A percentile compares a stretch with the other conserved stretches of the same genome.
Evolutionary conservation across 2,797 vertebrate genomes (phyloP).

Genomic region (Megalops cyprinoides): DNA sequence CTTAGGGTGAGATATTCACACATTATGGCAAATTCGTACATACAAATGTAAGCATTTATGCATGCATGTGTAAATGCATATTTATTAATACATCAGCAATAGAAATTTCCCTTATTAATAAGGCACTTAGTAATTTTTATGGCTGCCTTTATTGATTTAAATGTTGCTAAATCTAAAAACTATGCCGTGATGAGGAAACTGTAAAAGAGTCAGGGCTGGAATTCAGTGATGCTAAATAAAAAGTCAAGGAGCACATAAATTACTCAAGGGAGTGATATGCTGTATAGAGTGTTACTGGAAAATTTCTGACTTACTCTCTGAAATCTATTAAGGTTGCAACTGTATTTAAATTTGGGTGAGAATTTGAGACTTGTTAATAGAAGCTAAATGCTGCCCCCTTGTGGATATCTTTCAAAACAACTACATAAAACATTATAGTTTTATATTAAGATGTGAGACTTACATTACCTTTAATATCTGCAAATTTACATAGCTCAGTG

Average conservation of each 20-base stretch:
- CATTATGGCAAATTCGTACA: neutral
- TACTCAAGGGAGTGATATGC: neutral
- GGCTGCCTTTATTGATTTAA: too few species aligned
- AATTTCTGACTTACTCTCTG: neutral
- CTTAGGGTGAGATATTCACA: neutral
- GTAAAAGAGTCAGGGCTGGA: neutral
- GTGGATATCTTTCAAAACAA: conserved; percentile 48
- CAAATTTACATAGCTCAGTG: too few species aligned
- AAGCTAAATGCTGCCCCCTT: conserved; percentile 75
- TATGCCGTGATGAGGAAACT: conserved; percentile 5
- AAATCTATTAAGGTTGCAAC: neutral
- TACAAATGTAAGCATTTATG: neutral
- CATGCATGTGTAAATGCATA: neutral
- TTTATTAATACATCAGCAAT: neutral
- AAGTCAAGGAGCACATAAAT: neutral
- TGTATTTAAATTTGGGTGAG: neutral
- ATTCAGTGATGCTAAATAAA: neutral
- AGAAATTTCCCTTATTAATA: too few species aligned
- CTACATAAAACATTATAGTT: neutral
- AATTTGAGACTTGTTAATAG: conserved; percentile 21
- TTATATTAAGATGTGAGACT: too few species aligned
- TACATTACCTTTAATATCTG: too few species aligned
- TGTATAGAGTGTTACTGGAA: neutral
- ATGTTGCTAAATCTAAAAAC: neutral
- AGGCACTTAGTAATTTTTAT: too few species aligned